These are phyloP conservation scores for Callosobruchus maculatus DNA, from an alignment of 2,888 invertebrate species.

Conservation along the genomic window DNA sequence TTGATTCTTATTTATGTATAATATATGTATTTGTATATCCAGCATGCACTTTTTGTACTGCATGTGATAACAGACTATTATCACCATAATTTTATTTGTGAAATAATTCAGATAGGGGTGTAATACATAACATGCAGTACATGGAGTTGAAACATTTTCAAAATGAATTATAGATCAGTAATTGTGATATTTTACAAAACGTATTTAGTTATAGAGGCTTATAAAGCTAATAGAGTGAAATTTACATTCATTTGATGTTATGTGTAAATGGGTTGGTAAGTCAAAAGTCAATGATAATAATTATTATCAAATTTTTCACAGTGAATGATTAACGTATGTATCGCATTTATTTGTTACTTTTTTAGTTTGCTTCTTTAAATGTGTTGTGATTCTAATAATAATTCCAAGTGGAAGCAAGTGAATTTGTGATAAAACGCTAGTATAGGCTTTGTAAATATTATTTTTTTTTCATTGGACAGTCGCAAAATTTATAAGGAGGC, in stretches of 20 bases:
- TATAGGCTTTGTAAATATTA: constrained; percentile 34
- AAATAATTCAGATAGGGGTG: neutral
- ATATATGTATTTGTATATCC: neutral
- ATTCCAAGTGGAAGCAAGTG: constrained; percentile 48
- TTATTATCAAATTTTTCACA: neutral
- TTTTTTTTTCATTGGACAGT: neutral
- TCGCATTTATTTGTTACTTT: constrained; percentile 34
- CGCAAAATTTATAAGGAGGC: neutral
- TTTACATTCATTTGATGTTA: constrained; percentile 1
- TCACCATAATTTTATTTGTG: too few relatives aligned
- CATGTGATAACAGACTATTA: neutral
- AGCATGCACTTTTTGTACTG: neutral
- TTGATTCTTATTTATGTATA: neutral
- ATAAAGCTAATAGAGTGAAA: neutral
- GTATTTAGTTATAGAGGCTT: neutral
- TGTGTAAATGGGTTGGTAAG: neutral
- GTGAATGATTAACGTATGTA: neutral
- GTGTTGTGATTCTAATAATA: constrained; percentile 45
- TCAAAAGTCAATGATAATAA: neutral
- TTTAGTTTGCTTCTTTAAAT: constrained; percentile 44
- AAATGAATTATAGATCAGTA: neutral
- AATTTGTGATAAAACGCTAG: constrained; percentile 47
- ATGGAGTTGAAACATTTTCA: neutral
- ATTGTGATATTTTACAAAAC: neutral
- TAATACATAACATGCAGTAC: neutral